Percentiles rank a stretch among this genome's conserved stretches.
These are phyloP conservation scores for Luscinia megarhynchos DNA, from an alignment of 2,797 vertebrate species.

Conservation along the genomic window DNA sequence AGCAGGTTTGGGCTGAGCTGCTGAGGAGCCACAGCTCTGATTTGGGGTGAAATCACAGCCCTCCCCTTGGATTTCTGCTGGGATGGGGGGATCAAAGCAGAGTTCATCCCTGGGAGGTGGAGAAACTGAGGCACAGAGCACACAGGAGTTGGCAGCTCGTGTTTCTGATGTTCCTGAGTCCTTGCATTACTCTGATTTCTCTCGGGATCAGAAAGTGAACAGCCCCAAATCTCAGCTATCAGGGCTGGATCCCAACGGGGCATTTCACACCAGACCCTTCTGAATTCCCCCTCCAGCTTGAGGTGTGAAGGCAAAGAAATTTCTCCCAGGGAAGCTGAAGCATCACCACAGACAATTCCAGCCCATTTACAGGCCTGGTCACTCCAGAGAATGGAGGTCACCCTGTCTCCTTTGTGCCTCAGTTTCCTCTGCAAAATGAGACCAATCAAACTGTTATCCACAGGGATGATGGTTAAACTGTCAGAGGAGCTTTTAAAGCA, in stretches of 20 bases:
- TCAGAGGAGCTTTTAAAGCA: background rate
- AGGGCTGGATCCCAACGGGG: background rate
- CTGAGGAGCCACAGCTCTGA: fast-evolving
- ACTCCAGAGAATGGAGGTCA: background rate
- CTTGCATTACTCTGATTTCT: background rate
- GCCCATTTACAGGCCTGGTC: background rate
- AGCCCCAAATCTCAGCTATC: background rate
- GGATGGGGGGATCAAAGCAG: background rate
- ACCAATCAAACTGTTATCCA: background rate
- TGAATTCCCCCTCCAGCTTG: background rate
- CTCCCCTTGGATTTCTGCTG: background rate
- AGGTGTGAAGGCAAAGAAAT: background rate
- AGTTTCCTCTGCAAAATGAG: background rate
- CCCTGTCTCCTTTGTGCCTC: background rate
- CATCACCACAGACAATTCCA: background rate
- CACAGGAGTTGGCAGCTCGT: fast-evolving
- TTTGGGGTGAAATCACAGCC: background rate
- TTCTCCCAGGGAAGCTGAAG: background rate
- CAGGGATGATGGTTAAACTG: background rate
- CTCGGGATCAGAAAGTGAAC: background rate
- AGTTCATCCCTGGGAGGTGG: background rate
- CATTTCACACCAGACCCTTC: background rate
- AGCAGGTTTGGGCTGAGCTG: background rate
- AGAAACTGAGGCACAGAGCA: constrained; percentile 8
- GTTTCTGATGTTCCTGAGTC: background rate